A percentile compares a stretch with the other conserved stretches of the same genome.
Conservation (phyloP, 2,797 vertebrate genomes). For the Myiotriccus ornatus region DNA sequence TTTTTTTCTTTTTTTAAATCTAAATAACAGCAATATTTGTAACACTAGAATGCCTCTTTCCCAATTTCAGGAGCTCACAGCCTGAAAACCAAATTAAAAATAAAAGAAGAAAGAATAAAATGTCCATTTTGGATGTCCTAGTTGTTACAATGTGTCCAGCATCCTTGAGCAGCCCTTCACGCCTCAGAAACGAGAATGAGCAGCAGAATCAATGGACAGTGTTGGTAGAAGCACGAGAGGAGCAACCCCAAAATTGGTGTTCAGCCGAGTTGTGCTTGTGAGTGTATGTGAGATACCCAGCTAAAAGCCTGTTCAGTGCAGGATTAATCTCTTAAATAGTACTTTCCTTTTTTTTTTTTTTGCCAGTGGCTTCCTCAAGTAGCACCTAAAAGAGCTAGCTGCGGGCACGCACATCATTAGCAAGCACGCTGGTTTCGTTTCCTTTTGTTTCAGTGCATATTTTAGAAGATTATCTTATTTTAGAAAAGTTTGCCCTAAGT, state of each 20-base stretch:
- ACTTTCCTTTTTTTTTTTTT: not conserved
- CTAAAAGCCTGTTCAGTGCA: not conserved
- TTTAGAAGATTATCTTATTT: not conserved
- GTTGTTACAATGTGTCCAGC: not conserved
- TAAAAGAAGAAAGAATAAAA: not conserved
- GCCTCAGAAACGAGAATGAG: fast-evolving
- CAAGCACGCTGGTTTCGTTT: not conserved
- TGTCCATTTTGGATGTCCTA: not conserved
- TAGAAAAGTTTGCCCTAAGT: not conserved
- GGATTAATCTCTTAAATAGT: not conserved
- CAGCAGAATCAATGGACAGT: not conserved
- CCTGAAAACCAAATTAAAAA: not conserved
- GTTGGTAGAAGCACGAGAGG: not conserved
- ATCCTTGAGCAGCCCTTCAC: not conserved
- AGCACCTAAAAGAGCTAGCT: not conserved
- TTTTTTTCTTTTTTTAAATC: not conserved
- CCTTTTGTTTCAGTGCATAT: not conserved
- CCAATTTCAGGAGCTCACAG: not conserved
- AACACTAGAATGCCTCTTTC: not conserved
- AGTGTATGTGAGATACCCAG: not conserved
- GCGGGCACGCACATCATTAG: not conserved
- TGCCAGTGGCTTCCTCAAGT: not conserved
- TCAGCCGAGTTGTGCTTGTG: not conserved
- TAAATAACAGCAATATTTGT: not conserved
- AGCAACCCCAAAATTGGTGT: not conserved